Conservation (phyloP, 2,113 vertebrate genomes). For the Pseudorasbora parva region DNA sequence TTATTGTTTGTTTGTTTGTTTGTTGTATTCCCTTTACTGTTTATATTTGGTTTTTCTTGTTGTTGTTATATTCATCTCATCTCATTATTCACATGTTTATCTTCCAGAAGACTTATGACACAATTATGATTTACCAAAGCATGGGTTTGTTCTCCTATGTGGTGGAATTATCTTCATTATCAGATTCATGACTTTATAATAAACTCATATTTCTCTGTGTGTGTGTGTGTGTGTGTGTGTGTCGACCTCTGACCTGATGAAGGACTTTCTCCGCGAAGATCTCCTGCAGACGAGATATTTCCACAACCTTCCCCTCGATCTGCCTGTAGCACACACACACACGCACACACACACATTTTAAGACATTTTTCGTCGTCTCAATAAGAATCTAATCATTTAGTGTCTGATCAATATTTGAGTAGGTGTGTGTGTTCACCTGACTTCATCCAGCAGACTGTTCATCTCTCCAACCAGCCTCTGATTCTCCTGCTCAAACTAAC, state of each 20-base stretch:
- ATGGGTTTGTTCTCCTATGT: no score
- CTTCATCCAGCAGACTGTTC: slow-evolving; percentile 95
- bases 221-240: background rate
- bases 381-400: background rate
- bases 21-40: no score
- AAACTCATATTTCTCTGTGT: background rate
- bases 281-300: slow-evolving; percentile 96
- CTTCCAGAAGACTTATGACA: no score
- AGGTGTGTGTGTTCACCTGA: slow-evolving; percentile 81
- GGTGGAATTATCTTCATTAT: no score
- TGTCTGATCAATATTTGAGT: background rate
- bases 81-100: no score
- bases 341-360: background rate
- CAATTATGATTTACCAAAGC: no score
- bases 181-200: no score
- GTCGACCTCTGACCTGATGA: slow-evolving; percentile 82
- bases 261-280: slow-evolving; percentile 98
- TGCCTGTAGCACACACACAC: slow-evolving; percentile 77
- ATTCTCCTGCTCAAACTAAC: slow-evolving; percentile 96
- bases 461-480: slow-evolving; percentile 93
- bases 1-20: no score
- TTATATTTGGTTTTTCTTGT: no score
- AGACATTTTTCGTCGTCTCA: background rate
- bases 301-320: slow-evolving; percentile 97
- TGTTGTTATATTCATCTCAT: no score